Percentiles rank a stretch among this genome's conserved stretches.
Evolutionary conservation across 2,113 vertebrate species (phyloP).

Genomic region (Dipodomys merriami): DNA sequence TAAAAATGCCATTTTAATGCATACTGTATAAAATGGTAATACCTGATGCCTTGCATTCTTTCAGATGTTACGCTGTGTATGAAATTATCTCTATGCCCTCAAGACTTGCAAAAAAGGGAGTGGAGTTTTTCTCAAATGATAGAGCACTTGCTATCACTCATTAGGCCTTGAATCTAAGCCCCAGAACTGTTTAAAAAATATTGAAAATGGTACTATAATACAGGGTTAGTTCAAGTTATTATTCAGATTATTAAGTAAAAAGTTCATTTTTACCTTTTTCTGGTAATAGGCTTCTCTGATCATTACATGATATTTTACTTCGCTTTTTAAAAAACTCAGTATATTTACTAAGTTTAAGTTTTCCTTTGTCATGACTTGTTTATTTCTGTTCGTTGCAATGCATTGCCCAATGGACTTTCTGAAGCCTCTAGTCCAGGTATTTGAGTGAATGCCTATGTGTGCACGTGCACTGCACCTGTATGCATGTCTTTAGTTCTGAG

Average conservation of each 20-base stretch:
- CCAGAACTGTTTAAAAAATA: no score
- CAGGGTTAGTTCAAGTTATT: neutral
- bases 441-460: neutral
- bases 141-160: no score
- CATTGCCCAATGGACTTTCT: constrained; percentile 9
- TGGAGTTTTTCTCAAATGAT: no score
- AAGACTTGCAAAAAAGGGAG: neutral
- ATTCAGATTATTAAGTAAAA: neutral
- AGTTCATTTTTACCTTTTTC: neutral
- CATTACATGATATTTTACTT: neutral
- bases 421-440: neutral
- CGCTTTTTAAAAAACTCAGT: neutral
- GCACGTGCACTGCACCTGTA: no score
- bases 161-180: no score
- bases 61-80: neutral
- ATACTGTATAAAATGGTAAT: constrained; percentile 19
- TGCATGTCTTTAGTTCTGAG: neutral
- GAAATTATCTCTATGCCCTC: neutral
- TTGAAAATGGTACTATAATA: neutral
- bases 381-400: neutral
- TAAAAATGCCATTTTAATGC: constrained; percentile 32
- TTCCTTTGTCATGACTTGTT: neutral
- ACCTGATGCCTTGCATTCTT: neutral
- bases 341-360: neutral
- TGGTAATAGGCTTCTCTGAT: neutral